Evolutionary conservation across 1,140 invertebrate genomes (phyloP).

Genomic region (Lanistes nyassanus): DNA sequence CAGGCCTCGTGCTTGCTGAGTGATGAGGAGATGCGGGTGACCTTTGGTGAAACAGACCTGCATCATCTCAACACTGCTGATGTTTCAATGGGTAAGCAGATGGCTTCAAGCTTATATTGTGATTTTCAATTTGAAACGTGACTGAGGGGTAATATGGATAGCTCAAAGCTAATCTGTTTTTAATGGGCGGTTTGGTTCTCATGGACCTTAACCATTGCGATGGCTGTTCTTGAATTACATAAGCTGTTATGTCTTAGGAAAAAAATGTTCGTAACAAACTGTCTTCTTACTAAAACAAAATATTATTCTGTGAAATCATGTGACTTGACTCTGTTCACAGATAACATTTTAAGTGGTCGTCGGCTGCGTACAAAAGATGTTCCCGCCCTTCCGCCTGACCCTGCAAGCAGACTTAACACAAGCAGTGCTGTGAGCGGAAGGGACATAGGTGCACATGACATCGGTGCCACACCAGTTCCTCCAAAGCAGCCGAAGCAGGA

Average conservation of each 20-base stretch:
- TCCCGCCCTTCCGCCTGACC: conserved; percentile 7
- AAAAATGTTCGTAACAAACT: too few relatives aligned
- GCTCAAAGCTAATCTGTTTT: too few relatives aligned
- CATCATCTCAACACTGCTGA: conserved; percentile 36
- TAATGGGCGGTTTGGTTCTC: too few relatives aligned
- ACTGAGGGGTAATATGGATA: too few relatives aligned
- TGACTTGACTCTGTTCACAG: neutral
- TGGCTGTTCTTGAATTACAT: too few relatives aligned
- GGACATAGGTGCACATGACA: neutral
- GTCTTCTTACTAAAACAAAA: too few relatives aligned
- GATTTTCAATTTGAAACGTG: neutral
- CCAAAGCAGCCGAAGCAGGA: neutral
- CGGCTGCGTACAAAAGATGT: conserved; percentile 16
- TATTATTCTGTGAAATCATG: too few relatives aligned
- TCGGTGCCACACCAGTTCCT: neutral
- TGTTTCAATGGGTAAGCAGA: conserved; percentile 52
- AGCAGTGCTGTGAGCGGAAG: conserved; percentile 1
- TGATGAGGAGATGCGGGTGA: conserved; percentile 37
- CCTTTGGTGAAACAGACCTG: neutral
- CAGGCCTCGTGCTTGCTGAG: conserved; percentile 53
- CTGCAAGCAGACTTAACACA: neutral
- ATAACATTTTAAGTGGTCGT: conserved; percentile 24
- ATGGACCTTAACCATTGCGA: too few relatives aligned
- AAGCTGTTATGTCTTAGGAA: neutral
- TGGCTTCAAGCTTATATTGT: neutral